Percentiles rank a stretch among this genome's conserved stretches.
Evolutionary conservation across 2,888 invertebrate genomes (phyloP).

Genomic region (Mylabris sibirica): DNA sequence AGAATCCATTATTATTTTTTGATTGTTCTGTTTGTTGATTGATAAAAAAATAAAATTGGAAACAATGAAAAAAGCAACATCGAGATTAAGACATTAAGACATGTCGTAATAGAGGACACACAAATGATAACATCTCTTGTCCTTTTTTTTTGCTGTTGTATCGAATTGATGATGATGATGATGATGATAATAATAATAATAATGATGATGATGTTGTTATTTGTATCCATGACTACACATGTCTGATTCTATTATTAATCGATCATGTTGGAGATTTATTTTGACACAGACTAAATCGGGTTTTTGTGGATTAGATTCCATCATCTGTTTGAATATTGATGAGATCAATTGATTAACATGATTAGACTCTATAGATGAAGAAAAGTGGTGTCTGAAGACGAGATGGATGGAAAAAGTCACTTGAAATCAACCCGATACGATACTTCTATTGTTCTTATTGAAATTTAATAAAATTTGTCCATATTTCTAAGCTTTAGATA

Average conservation of each 20-base stretch:
- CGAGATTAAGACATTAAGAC: not conserved
- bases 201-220: not conserved
- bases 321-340: not conserved
- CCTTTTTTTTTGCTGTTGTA: not conserved
- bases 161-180: not conserved
- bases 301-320: not conserved
- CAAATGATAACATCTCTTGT: not conserved
- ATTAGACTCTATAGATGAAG: not conserved
- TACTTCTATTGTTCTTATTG: no score
- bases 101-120: not conserved
- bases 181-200: not conserved
- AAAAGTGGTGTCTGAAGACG: no score
- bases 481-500: no score
- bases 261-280: not conserved
- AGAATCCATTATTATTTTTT: not conserved
- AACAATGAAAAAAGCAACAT: not conserved
- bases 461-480: no score
- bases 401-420: no score
- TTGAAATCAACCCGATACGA: no score
- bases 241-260: not conserved
- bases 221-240: not conserved
- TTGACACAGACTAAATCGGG: not conserved
- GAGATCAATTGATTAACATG: not conserved
- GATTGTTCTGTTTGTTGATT: not conserved
- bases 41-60: not conserved